phyloP scores from a whole-genome alignment of 2,888 invertebrate genomes.

The Mimumesa dahlbomi region DNA sequence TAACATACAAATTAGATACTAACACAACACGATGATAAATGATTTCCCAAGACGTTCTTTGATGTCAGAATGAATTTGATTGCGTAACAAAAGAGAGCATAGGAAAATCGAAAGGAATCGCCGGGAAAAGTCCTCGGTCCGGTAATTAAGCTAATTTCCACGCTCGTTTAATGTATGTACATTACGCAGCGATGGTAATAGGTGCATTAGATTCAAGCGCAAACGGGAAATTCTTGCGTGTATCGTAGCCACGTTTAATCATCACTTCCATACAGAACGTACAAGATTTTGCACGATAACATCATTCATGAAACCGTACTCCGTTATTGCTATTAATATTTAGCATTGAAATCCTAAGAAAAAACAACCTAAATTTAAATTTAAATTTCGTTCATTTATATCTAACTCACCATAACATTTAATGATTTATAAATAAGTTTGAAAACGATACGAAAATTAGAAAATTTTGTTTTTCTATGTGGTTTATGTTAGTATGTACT shows the following conservation, averaged over 20 bases:
- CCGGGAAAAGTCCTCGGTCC: constrained; percentile 8
- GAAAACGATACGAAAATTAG: no score
- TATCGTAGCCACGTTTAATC: background rate
- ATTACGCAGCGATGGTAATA: constrained; percentile 8
- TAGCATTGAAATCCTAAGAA: no score
- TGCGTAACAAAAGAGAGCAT: background rate
- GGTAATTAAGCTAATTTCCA: constrained; percentile 13
- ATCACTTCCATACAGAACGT: background rate
- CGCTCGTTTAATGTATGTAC: constrained; percentile 12
- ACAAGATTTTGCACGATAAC: background rate
- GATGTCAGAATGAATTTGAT: background rate
- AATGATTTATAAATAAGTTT: no score
- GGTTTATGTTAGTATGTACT: no score
- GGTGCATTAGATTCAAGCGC: constrained; percentile 8
- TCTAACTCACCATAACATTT: no score
- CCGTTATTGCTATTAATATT: background rate
- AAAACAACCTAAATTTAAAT: no score
- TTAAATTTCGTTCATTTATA: no score
- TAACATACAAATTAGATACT: no score
- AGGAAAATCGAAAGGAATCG: constrained; percentile 20
- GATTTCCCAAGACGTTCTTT: no score
- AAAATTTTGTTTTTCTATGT: no score
- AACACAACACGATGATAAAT: no score
- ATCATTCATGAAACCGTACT: background rate
- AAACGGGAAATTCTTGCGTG: constrained; percentile 2